phyloP scores from a whole-genome alignment of 2,113 vertebrate genomes.

The Alosa alosa region DNA sequence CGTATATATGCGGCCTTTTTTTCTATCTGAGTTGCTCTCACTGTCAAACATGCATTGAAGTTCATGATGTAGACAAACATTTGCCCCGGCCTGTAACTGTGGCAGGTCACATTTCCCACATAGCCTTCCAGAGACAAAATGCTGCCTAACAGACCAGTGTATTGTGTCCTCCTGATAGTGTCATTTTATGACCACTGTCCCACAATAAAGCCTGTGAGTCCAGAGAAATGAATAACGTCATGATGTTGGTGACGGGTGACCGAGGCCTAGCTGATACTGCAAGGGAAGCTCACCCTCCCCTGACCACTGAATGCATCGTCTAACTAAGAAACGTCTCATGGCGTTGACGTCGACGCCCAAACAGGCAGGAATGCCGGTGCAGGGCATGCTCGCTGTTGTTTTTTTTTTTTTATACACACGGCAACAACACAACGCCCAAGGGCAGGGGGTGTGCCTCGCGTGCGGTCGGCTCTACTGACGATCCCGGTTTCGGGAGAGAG shows the following conservation, averaged over 20 bases:
- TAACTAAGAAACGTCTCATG: not conserved
- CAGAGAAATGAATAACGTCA: not conserved
- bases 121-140: not conserved
- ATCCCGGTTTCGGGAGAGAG: not conserved
- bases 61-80: not conserved
- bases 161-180: not conserved
- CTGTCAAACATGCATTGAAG: too few relatives aligned
- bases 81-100: not conserved
- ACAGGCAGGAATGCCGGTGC: too few relatives aligned
- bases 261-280: not conserved
- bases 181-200: not conserved
- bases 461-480: not conserved
- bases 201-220: not conserved
- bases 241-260: not conserved
- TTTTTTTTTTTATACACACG: too few relatives aligned
- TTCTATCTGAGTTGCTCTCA: too few relatives aligned
- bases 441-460: not conserved
- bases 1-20: too few relatives aligned
- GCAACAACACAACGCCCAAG: not conserved
- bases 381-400: not conserved
- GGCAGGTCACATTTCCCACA: not conserved
- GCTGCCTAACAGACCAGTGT: not conserved
- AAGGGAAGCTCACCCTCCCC: not conserved
- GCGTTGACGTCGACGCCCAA: too few relatives aligned
- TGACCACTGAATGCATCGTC: not conserved